phyloP scores from a whole-genome alignment of 2,888 invertebrate genomes.

The Erebia aethiops region DNA sequence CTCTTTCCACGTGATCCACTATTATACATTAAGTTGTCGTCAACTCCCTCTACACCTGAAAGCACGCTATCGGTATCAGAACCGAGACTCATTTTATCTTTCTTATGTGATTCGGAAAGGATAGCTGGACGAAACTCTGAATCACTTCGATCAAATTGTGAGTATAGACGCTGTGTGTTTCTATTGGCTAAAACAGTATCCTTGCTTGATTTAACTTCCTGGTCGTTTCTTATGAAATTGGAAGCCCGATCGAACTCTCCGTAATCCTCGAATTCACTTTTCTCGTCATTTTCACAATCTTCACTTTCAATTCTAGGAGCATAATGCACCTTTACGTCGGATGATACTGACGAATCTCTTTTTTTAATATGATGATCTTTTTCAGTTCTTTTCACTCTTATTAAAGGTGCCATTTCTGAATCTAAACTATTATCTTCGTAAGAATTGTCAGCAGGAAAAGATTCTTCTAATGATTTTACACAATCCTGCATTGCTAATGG shows the following conservation, averaged over 20 bases:
- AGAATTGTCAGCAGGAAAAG: slow-evolving; percentile 64
- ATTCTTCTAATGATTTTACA: slow-evolving; percentile 71
- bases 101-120: slow-evolving; percentile 37
- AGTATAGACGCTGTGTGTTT: neutral
- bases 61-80: slow-evolving; percentile 70
- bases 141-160: slow-evolving; percentile 25
- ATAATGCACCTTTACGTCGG: slow-evolving; percentile 66
- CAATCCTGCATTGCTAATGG: slow-evolving; percentile 54
- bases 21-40: slow-evolving; percentile 71
- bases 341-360: slow-evolving; percentile 58
- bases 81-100: slow-evolving; percentile 57
- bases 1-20: slow-evolving; percentile 58
- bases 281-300: slow-evolving; percentile 75
- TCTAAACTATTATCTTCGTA: slow-evolving; percentile 57
- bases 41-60: slow-evolving; percentile 67
- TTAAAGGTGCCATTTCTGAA: slow-evolving; percentile 58
- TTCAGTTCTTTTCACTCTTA: slow-evolving; percentile 71
- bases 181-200: slow-evolving; percentile 19
- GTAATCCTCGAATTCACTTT: slow-evolving; percentile 77
- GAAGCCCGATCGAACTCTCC: slow-evolving; percentile 61
- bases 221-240: slow-evolving; percentile 39
- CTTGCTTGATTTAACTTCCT: slow-evolving; percentile 29
- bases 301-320: slow-evolving; percentile 67
- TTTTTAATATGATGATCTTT: slow-evolving; percentile 55
- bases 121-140: slow-evolving; percentile 30